phyloP scores from a whole-genome alignment of 2,888 invertebrate species.

The Timandra comae region DNA sequence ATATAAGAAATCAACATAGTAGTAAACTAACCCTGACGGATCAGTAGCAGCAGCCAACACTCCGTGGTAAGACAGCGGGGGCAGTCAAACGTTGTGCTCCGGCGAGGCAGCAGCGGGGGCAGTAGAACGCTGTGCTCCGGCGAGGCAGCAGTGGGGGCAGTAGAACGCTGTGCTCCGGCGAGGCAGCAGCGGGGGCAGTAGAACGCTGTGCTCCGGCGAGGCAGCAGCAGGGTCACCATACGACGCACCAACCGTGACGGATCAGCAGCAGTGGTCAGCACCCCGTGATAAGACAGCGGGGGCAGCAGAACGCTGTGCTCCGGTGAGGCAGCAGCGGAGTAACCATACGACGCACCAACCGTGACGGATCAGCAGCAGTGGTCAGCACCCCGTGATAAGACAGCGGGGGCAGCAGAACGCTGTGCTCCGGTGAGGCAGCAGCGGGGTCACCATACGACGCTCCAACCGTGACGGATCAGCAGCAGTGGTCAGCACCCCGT shows the following conservation, averaged over 20 bases:
- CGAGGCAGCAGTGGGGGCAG: conserved; percentile 2
- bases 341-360: background rate
- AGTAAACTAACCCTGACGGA: background rate
- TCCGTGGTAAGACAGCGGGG: conserved; percentile 1
- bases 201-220: conserved; percentile 2
- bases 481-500: background rate
- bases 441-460: background rate
- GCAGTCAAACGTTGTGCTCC: conserved; percentile 1
- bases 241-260: conserved; percentile 3
- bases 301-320: background rate
- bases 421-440: background rate
- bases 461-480: background rate
- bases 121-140: background rate
- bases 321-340: conserved; percentile 3
- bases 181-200: conserved; percentile 5
- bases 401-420: background rate
- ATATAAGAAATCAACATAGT: background rate
- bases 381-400: background rate
- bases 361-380: background rate
- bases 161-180: no score
- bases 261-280: conserved; percentile 1
- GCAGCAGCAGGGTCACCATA: conserved; percentile 3
- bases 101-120: background rate
- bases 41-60: background rate
- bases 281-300: background rate